Conservation (phyloP, 2,888 invertebrate genomes). For the Pseudococcus jackbeardsleyi region DNA sequence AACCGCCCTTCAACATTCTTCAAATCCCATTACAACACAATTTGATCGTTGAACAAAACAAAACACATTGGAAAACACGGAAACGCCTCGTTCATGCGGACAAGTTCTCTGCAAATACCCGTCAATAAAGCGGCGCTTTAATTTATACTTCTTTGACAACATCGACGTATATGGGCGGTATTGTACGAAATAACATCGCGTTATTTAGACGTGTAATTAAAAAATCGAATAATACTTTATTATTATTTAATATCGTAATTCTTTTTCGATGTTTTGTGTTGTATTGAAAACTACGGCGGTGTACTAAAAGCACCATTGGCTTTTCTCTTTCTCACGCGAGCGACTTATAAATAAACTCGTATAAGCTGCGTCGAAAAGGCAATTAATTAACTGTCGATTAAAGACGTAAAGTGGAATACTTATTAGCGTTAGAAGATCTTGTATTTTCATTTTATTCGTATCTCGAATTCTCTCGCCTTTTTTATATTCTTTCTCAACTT, state of each 20-base stretch:
- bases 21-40: neutral
- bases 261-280: neutral
- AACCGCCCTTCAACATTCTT: too few species aligned
- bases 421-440: neutral
- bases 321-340: neutral
- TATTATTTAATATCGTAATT: slow-evolving; percentile 16
- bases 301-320: neutral
- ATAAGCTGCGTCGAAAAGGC: slow-evolving; percentile 9
- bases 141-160: slow-evolving; percentile 1
- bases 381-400: slow-evolving; percentile 41
- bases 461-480: neutral
- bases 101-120: neutral
- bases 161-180: neutral
- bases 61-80: neutral
- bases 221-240: slow-evolving; percentile 11
- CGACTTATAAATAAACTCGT: neutral
- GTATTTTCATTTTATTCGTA: slow-evolving; percentile 1
- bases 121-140: neutral
- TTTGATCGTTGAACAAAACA: neutral
- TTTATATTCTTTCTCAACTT: neutral
- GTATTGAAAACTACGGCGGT: neutral
- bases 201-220: slow-evolving; percentile 7
- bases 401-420: slow-evolving; percentile 13
- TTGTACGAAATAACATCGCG: neutral
- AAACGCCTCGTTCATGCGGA: neutral